Evolutionary conservation across 2,113 vertebrate species (phyloP), one percentile per base, ranked within the genome.

Genomic region (Delphinus delphis): DNA sequence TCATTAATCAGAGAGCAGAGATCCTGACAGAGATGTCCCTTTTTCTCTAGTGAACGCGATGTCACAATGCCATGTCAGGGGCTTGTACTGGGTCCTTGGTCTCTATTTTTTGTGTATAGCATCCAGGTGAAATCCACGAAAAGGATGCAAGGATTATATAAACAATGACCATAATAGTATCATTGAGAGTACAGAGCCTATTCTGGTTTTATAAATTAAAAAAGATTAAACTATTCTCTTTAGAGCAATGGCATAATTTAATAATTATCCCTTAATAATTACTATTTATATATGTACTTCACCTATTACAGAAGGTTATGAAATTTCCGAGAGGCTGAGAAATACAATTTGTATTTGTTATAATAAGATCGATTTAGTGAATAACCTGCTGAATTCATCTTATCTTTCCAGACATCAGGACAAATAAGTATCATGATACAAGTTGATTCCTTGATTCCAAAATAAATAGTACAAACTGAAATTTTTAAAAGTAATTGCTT

Each of bases 1-100:
- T 93, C 96, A 95, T 98, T 97, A 97, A 97, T 98, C 92, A 97
- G 83, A 96, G 47, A 95, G 87, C 83, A 90, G 93, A 92, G 79
- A 92, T 79, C 44, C 70, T 79, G 53, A 86, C 5, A n/a, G 55
- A 71, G 38, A 44, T 73, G 80, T 83, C n/a, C 65, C 55, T 36
- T 85, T 86, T 92, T 77, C 76, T 85, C 28, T 58, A 47, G 5
- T 50, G 47, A 96, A 80, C 53, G 41, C 76, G 36, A 90, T 91
- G 50, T 94, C 93, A 95, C 76, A 44, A 8, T 31, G 71, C 33
- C 60, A 41, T 65, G 73, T 82, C 71, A 70, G 41, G 55, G 33
- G 41, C 36, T 83, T 92, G 25, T 9, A 5, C 41, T 94, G 31
- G 25, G 33, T 68, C 33, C 90, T 93, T 38, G 47, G 36, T 81